phyloP scores from a whole-genome alignment of 2,888 invertebrate genomes.

The Drosophila imparisetae region DNA sequence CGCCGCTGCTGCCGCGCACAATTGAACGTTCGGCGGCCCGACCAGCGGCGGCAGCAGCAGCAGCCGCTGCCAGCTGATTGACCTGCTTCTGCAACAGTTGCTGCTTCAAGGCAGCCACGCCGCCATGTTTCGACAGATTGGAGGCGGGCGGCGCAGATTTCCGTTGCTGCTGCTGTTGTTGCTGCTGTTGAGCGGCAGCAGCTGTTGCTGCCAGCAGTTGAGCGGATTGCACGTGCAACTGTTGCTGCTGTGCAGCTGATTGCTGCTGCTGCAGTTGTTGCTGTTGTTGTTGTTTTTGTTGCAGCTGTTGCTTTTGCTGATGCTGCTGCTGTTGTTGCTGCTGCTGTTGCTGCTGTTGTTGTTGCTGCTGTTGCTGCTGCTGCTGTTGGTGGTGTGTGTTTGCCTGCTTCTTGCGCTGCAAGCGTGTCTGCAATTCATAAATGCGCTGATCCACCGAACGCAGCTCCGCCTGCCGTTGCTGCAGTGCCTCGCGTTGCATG shows the following conservation, averaged over 20 bases:
- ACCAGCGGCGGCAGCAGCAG: slow-evolving; percentile 65
- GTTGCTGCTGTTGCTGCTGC: slow-evolving; percentile 68
- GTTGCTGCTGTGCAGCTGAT: slow-evolving; percentile 57
- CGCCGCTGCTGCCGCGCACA: slow-evolving; percentile 85
- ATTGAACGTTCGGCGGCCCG: slow-evolving; percentile 69
- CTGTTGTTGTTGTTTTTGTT: slow-evolving; percentile 16
- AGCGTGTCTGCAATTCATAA: slow-evolving; percentile 95
- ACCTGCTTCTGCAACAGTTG: slow-evolving; percentile 81
- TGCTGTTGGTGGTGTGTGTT: slow-evolving; percentile 77
- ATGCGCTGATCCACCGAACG: slow-evolving; percentile 96
- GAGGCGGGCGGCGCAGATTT: slow-evolving; percentile 47
- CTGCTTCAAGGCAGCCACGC: slow-evolving; percentile 80
- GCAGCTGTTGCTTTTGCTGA: slow-evolving; percentile 58
- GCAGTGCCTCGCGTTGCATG: slow-evolving; percentile 94
- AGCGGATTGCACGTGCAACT: slow-evolving; percentile 55
- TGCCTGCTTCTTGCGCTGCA: slow-evolving; percentile 94
- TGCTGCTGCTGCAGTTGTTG: slow-evolving; percentile 30
- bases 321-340: slow-evolving; percentile 50
- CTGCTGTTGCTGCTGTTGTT: slow-evolving; percentile 56
- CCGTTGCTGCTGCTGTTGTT: slow-evolving; percentile 50
- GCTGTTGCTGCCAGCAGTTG: slow-evolving; percentile 63
- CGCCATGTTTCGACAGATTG: slow-evolving; percentile 67
- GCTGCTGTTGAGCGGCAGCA: slow-evolving; percentile 31
- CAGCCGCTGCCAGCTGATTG: slow-evolving; percentile 65
- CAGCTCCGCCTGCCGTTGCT: slow-evolving; percentile 95